phyloP scores from a whole-genome alignment of 2,113 vertebrate species.

The Poecile atricapillus region DNA sequence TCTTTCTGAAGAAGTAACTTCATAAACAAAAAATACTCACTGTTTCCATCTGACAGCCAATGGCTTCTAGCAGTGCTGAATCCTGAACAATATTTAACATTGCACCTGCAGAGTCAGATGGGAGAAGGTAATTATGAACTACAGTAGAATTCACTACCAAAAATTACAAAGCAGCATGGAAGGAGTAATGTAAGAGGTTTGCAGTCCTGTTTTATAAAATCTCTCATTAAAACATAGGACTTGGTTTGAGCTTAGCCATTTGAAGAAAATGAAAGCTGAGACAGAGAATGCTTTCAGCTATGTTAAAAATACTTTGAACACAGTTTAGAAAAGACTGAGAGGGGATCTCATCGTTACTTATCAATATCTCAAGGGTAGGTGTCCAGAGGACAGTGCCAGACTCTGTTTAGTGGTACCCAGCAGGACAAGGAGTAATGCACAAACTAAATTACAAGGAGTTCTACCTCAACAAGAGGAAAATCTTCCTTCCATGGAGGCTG shows the following conservation, averaged over 20 bases:
- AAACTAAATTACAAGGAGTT: background rate
- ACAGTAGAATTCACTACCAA: background rate
- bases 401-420: background rate
- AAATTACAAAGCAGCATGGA: background rate
- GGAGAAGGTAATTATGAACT: background rate
- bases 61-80: constrained; percentile 91
- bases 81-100: constrained; percentile 98
- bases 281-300: background rate
- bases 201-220: background rate
- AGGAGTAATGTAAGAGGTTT: background rate
- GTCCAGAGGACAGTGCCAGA: background rate
- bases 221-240: background rate
- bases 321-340: background rate
- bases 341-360: background rate
- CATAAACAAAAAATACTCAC: constrained; percentile 68
- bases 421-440: background rate
- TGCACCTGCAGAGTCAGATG: constrained; percentile 78
- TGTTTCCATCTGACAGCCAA: constrained; percentile 89
- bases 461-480: background rate
- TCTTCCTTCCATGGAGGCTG: background rate
- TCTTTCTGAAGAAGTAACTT: background rate
- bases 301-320: background rate
- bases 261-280: background rate
- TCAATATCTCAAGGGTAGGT: background rate
- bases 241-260: background rate